These are phyloP conservation scores for Cervus canadensis DNA, from an alignment of 2,113 vertebrate genomes.

Conservation along the genomic window DNA sequence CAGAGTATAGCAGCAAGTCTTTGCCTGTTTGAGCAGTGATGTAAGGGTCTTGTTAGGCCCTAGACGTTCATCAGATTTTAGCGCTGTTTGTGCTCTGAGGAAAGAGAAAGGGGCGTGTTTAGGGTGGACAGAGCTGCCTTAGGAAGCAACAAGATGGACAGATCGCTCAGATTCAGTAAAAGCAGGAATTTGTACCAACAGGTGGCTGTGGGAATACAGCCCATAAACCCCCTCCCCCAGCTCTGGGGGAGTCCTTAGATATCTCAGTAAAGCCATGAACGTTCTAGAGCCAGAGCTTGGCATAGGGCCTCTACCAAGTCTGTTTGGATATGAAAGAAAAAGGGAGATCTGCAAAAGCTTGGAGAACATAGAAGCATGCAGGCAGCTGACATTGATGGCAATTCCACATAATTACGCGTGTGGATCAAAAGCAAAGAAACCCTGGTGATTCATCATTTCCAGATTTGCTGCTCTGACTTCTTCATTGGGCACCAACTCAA, in stretches of 20 bases:
- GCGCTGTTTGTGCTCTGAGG: background rate
- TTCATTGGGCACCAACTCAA: background rate
- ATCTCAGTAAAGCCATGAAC: background rate
- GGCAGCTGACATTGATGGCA: background rate
- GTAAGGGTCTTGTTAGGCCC: background rate
- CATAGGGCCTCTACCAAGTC: background rate
- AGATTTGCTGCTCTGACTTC: background rate
- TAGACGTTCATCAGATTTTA: background rate
- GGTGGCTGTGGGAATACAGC: background rate
- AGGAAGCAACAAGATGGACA: background rate
- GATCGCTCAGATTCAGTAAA: background rate
- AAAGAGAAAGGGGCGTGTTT: background rate
- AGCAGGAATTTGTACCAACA: background rate
- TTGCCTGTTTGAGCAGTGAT: background rate
- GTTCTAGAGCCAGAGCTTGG: background rate
- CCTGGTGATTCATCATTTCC: background rate
- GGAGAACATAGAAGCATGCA: background rate
- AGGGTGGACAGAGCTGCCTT: background rate
- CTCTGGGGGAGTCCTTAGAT: background rate
- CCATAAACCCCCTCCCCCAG: rapidly evolving
- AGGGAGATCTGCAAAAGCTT: background rate
- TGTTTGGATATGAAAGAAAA: background rate
- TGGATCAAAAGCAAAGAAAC: background rate
- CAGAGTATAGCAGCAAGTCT: background rate
- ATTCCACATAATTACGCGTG: no score